A percentile compares a stretch with the other conserved stretches of the same genome.
phyloP scores from a whole-genome alignment of 2,888 invertebrate species.

The Hoplodrina ambigua region DNA sequence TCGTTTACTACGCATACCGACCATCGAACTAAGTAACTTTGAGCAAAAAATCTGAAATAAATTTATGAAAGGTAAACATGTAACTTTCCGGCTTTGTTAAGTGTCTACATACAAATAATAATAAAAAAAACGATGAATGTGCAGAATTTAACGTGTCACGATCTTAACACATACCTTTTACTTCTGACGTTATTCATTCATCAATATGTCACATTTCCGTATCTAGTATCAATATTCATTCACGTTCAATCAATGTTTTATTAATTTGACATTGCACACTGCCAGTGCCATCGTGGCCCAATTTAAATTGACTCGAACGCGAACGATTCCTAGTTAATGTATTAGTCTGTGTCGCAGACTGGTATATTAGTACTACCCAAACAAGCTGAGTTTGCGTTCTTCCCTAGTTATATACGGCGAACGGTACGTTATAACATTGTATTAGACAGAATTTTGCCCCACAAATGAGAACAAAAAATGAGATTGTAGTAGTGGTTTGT shows the following conservation, averaged over 20 bases:
- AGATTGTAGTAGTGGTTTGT: not conserved
- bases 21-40: too few relatives aligned
- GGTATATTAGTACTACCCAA: slow-evolving; percentile 32
- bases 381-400: slow-evolving; percentile 20
- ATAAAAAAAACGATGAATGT: too few relatives aligned
- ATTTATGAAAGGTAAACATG: too few relatives aligned
- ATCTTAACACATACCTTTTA: too few relatives aligned
- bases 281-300: slow-evolving; percentile 11
- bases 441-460: slow-evolving; percentile 14
- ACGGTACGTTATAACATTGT: slow-evolving; percentile 25
- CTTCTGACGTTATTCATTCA: not conserved
- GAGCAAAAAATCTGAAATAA: too few relatives aligned
- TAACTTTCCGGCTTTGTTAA: too few relatives aligned
- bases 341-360: slow-evolving; percentile 14
- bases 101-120: too few relatives aligned
- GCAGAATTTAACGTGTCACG: too few relatives aligned
- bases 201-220: not conserved
- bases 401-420: slow-evolving; percentile 7
- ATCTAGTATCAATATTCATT: slow-evolving; percentile 3
- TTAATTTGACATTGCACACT: slow-evolving; percentile 20
- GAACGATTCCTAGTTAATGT: slow-evolving; percentile 38
- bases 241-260: slow-evolving; percentile 5
- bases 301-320: slow-evolving; percentile 12
- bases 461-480: slow-evolving; percentile 20
- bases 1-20: too few relatives aligned